Evolutionary conservation across 2,888 invertebrate species (phyloP), one percentile per base, ranked within the genome.

Genomic region (Dryadula phaetusa): DNA sequence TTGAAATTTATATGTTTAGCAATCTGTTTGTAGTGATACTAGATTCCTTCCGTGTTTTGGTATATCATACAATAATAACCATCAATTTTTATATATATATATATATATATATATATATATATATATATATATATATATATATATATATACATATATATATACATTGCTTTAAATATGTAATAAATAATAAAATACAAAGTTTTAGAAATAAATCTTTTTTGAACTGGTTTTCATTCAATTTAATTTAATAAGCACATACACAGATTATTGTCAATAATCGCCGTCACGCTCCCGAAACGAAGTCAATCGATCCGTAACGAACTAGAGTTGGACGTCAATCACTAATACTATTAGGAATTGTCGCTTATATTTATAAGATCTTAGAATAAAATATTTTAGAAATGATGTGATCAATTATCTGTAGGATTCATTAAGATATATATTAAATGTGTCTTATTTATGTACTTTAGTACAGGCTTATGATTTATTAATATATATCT

Each of bases 271-370:
- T 69, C 64, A 70, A 85, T 85, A 82, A 86, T 82, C 84, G 73
- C 82, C 78, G 79, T 81, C 81, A 81, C 76, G 82, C 80, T 78
- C 75, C 80, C 75, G 79, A 76, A 77, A 79, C 77, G 76, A 72
- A 76, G 76, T 76, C 77, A 78, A 78, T 76, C 75, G 72, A 72
- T 68, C 74, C 75, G 75, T 76, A 73, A 75, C 77, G 71, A 77
- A 75, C 76, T 71, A 70, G 74, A 73, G 47, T 68, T 56, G 58
- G 56, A 76, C 70, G 85, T 86, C 85, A 85, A 84, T 86, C 85
- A 85, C 69, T 60, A 72, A 72, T 70, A 76, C 77, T 77, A 84
- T 83, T 80, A 77, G 77, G 79, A 82, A 85, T 83, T 87, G 86
- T 88, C 87, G 77, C 81, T 69, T 71, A 66, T 62, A 71, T 40